Percentiles rank a stretch among this genome's conserved stretches.
These are phyloP conservation scores for Coenonympha arcania DNA, from an alignment of 2,888 invertebrate genomes.

Conservation along the genomic window DNA sequence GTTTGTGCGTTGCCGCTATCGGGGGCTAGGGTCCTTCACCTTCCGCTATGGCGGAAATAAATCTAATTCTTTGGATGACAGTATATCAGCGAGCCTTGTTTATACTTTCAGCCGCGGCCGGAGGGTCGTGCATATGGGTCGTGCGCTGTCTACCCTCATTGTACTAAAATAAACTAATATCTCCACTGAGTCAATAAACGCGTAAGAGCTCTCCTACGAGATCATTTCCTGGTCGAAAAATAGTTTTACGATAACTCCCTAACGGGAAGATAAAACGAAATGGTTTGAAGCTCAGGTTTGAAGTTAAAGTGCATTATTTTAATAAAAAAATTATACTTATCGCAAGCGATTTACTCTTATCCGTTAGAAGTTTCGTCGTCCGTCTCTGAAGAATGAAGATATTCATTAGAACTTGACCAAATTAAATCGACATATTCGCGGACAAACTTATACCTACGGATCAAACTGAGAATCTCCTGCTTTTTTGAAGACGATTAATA, in stretches of 20 bases:
- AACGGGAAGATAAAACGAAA: not conserved
- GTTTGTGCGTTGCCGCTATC: conserved; percentile 37
- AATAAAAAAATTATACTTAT: not conserved
- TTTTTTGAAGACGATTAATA: too few species aligned
- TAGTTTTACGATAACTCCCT: conserved; percentile 21
- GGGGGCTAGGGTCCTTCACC: conserved; percentile 63
- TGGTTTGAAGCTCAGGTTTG: too few species aligned
- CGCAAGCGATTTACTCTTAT: too few species aligned
- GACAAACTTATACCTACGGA: too few species aligned
- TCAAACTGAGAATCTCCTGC: too few species aligned
- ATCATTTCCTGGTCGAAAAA: conserved; percentile 29
- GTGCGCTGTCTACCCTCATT: conserved; percentile 47
- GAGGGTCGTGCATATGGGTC: conserved; percentile 63
- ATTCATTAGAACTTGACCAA: too few species aligned
- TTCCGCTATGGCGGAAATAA: conserved; percentile 67
- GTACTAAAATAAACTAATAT: conserved; percentile 66
- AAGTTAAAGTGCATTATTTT: too few species aligned
- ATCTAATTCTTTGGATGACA: conserved; percentile 72
- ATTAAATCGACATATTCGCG: too few species aligned
- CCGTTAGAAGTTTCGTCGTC: too few species aligned
- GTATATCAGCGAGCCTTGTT: conserved; percentile 73
- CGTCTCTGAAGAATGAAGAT: too few species aligned
- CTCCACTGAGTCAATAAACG: conserved; percentile 54
- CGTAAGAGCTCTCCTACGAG: conserved; percentile 29
- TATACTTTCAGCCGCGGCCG: conserved; percentile 63